Evolutionary conservation across 2,888 invertebrate genomes (phyloP), one percentile per base, ranked within the genome.

Genomic region (Heterodera filipjevi): DNA sequence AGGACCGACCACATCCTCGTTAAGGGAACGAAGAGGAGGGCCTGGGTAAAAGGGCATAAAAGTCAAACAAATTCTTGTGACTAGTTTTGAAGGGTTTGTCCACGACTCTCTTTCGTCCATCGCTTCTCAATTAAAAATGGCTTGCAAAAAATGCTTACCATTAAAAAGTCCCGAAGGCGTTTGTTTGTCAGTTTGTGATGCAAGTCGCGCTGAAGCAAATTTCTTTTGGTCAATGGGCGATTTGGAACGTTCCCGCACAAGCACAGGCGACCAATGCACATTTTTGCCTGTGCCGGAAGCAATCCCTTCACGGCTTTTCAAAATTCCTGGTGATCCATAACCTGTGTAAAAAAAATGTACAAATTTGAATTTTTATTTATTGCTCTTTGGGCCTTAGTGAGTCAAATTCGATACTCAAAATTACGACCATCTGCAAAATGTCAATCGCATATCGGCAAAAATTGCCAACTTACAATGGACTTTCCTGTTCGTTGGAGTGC

Each of bases 1-100:
- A 16, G 84, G 84, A 19, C 84, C 84, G 30, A 82, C 72, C 16
- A 75, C 32, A 22, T 82, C 83, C 27, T 83, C 80, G 12, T 79
- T 73, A 1, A 85, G 75, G 33, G 84, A 85, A 32, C 83, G 82
- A 16, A 85, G 80, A 32, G 85, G 85, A 16, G 85, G 85, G 22
- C 83, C 84, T 79, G 68, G 49, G 8, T 3, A 49, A 49, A 19
- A 49, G 49, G 49, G 49, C n/a, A n/a, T n/a, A 14, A 19, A 49
- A 19, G 19, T 49, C 44, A 44, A 44, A 44, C 66, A 66, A 79
- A 66, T 44, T 35, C 19, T n/a, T n/a, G n/a, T n/a, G n/a, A n/a
- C n/a, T n/a, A 12, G 12, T 10, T 39, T 39, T 12, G 39, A 39
- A 6, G 8, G 39, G 12, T 39, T 39, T 39, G 6, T 39, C 39